These are phyloP conservation scores for Panzeria rudis DNA, from an alignment of 2,888 invertebrate species.

Conservation along the genomic window DNA sequence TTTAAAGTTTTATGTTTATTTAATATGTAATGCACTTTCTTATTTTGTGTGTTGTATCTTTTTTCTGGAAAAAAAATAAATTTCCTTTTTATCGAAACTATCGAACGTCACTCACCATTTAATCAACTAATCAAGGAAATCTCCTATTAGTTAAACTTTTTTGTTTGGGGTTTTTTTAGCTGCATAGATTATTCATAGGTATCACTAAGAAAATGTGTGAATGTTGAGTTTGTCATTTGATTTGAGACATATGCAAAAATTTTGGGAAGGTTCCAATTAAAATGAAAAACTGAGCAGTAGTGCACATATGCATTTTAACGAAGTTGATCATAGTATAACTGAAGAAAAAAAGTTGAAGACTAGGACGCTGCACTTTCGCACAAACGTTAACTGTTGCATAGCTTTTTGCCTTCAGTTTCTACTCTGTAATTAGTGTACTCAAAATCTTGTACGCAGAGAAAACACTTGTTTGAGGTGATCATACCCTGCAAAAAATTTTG, in stretches of 20 bases:
- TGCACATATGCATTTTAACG: no score
- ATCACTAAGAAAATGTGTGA: background rate
- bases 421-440: no score
- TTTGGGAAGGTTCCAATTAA: background rate
- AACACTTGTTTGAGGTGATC: no score
- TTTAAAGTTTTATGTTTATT: background rate
- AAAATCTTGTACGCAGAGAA: no score
- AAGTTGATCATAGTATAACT: background rate
- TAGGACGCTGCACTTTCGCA: no score
- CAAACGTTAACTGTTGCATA: no score
- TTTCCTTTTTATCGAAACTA: conserved; percentile 50
- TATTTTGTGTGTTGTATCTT: background rate
- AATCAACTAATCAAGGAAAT: conserved; percentile 72
- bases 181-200: background rate
- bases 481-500: no score
- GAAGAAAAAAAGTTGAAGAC: no score
- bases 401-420: no score
- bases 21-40: conserved; percentile 18
- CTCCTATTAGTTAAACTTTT: conserved; percentile 60
- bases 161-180: conserved; percentile 10
- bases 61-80: conserved; percentile 15
- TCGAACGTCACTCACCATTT: conserved; percentile 70
- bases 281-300: background rate
- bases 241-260: background rate
- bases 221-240: background rate